Conservation (phyloP, 1,140 invertebrate species). For the Neodiprion lecontei region DNA sequence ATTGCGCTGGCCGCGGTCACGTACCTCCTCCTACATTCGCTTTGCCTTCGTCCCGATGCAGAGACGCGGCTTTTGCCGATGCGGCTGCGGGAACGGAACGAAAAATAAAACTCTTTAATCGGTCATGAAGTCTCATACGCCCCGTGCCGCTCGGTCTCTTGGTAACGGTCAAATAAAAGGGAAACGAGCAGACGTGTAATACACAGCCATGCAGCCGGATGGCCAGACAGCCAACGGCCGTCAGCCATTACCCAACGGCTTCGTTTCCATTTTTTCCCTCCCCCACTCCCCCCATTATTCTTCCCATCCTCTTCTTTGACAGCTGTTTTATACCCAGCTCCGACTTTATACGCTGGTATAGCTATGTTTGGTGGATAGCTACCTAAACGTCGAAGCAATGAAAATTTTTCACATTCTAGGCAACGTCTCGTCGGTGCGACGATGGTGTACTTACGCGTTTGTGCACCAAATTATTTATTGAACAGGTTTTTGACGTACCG, state of each 20-base stretch:
- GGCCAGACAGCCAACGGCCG: background rate
- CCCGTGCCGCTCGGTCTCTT: background rate
- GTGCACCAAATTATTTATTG: too few relatives aligned
- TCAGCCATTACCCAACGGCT: background rate
- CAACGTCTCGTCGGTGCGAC: too few relatives aligned
- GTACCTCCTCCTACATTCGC: background rate
- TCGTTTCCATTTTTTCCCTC: background rate
- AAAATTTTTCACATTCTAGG: too few relatives aligned
- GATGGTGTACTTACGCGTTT: too few relatives aligned
- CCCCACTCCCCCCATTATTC: background rate
- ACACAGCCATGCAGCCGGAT: background rate
- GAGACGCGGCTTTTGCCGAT: background rate
- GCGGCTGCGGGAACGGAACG: background rate
- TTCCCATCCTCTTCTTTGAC: background rate
- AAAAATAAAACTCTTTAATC: slow-evolving; percentile 4
- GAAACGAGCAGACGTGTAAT: background rate
- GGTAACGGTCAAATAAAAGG: slow-evolving; percentile 7
- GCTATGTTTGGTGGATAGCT: too few relatives aligned
- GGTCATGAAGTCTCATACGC: background rate
- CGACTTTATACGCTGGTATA: too few relatives aligned
- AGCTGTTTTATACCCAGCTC: background rate
- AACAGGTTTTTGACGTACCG: too few relatives aligned
- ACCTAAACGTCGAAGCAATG: too few relatives aligned
- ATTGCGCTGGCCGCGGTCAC: background rate
- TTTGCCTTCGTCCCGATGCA: too few relatives aligned